phyloP scores from a whole-genome alignment of 2,797 vertebrate genomes.

The Trachops cirrhosus region DNA sequence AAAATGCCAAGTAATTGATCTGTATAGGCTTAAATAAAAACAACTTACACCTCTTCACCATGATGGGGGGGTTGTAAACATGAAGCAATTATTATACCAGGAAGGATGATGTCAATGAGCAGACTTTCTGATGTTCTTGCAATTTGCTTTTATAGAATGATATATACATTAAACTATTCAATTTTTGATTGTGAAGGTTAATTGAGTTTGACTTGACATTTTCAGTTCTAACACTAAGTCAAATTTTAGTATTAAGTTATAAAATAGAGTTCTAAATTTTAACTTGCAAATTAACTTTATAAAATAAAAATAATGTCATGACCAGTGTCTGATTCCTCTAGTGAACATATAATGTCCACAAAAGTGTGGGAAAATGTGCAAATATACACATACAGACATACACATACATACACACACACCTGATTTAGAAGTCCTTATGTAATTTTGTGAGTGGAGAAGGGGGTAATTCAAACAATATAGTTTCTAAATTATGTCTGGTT shows the following conservation, averaged over 20 bases:
- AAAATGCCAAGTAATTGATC: conserved; percentile 41
- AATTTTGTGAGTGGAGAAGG: neutral
- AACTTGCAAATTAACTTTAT: conserved; percentile 26
- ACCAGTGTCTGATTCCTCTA: neutral
- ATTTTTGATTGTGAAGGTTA: neutral
- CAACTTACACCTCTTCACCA: conserved; percentile 63
- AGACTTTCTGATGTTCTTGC: conserved; percentile 47
- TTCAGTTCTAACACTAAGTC: neutral
- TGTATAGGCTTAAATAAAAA: conserved; percentile 41
- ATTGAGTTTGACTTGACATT: neutral
- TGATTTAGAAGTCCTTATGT: neutral
- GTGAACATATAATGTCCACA: neutral
- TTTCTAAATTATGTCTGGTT: neutral
- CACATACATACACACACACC: neutral
- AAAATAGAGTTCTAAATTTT: conserved; percentile 1
- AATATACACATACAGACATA: neutral
- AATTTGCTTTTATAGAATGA: conserved; percentile 45
- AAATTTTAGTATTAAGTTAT: conserved; percentile 18
- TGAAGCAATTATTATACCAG: conserved; percentile 59
- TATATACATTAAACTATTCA: neutral
- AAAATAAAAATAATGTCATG: neutral
- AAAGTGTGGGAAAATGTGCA: neutral
- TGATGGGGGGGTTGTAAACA: conserved; percentile 36
- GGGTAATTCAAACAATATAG: neutral
- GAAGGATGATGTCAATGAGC: conserved; percentile 18